A percentile compares a stretch with the other conserved stretches of the same genome.
Evolutionary conservation across 1,140 invertebrate genomes (phyloP).

Genomic region (Monochamus saltuarius): DNA sequence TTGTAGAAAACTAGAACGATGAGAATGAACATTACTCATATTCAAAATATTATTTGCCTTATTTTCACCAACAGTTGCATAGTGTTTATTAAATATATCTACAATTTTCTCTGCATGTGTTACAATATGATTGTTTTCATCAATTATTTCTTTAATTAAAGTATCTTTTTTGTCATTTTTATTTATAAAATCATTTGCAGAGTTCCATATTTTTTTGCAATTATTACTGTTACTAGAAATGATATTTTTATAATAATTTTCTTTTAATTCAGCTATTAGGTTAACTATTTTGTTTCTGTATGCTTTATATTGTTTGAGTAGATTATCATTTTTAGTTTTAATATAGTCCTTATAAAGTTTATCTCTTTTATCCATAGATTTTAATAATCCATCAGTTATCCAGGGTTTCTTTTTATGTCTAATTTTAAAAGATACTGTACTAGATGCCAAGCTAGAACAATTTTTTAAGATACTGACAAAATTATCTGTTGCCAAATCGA

Average conservation of each 20-base stretch:
- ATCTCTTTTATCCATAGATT: conserved; percentile 2
- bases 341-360: not conserved
- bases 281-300: conserved; percentile 2
- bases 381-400: conserved; percentile 2
- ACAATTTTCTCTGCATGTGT: not conserved
- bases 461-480: not conserved
- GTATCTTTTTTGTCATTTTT: conserved; percentile 5
- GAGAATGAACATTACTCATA: not conserved
- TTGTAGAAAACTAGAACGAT: not conserved
- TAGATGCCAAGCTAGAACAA: not conserved
- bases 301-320: not conserved
- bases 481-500: not conserved
- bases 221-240: not conserved
- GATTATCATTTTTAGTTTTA: not conserved
- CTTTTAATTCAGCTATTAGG: conserved; percentile 2
- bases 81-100: no score
- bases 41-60: not conserved
- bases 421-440: not conserved
- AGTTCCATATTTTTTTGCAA: conserved; percentile 2
- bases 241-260: conserved; percentile 7
- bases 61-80: not conserved
- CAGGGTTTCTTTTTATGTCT: conserved; percentile 2
- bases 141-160: not conserved
- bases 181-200: not conserved
- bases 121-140: not conserved